Evolutionary conservation across 30 jellyfish, hydroid and myxozoan species (phyloP), one percentile per base, ranked within the genome.

Genomic region (Clytia hemisphaerica): DNA sequence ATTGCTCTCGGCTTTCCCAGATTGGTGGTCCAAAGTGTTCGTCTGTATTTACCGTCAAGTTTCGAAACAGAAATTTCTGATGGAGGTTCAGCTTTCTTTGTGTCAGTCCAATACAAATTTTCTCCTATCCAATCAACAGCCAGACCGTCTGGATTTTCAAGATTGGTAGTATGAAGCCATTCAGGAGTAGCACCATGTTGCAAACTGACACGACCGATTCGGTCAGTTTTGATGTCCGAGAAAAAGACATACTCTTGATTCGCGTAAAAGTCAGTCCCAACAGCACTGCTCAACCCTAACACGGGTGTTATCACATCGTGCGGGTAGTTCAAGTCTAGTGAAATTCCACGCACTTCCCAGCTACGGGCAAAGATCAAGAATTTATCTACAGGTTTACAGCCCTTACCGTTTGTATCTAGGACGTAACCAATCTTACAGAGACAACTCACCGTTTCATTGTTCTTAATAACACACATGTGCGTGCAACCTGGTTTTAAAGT

Each of bases 91-190:
- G 44, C 50, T 37, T 53, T 69, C 49, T 34, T 74, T 38, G 94
- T 77, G 70, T 88, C 93, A 31, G 90, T 75, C 93, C 93, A 88
- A 58, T 61, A 88, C 6, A 88, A 46, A 42, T 88, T 80, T 25
- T 85, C 51, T 2, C 94, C 97, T 35, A 88, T 69, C 97, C 97
- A 88, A 76, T 88, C 97, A 38, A 88, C 90, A 3, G 97, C 90
- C 4, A 88, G 58, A 4, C 97, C 97, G 70, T 88, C 97, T 25
- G 97, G 91, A 76, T 75, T 88, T 51, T 88, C 83, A 42, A 88
- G 50, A 25, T 71, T 62, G 9, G 51, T 66, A 4, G 77, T 32
- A 18, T 75, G 55, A 35, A 88, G 59, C 86, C 75, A 73, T 32
- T 74, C 90, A 26, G 29, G 25, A 15, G 33, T 36, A 2, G 82